Evolutionary conservation across 2,113 vertebrate genomes (phyloP).

Genomic region (Poeciliopsis prolifica): DNA sequence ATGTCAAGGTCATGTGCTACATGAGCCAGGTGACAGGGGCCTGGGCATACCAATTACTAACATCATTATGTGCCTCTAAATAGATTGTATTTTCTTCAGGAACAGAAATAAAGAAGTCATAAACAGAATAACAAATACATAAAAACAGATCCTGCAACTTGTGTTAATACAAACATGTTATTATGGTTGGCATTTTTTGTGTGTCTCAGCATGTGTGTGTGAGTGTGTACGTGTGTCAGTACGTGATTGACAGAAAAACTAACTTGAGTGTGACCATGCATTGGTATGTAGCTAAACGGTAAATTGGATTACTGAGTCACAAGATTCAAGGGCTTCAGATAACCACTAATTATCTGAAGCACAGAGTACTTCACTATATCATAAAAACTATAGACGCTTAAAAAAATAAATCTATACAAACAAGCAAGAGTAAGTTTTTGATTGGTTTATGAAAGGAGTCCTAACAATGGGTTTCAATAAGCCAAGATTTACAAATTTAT

Average conservation of each 20-base stretch:
- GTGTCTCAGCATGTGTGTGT: neutral
- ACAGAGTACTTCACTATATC: neutral
- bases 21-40: neutral
- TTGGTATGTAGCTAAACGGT: constrained; percentile 62
- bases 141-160: constrained; percentile 8
- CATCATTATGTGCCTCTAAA: neutral
- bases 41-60: neutral
- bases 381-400: neutral
- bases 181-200: constrained; percentile 8
- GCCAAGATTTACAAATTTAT: neutral
- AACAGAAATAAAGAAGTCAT: neutral
- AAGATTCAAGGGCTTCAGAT: constrained; percentile 54
- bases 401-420: neutral
- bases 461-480: no score
- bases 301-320: constrained; percentile 78
- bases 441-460: neutral
- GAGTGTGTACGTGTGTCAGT: constrained; percentile 4
- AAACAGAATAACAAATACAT: neutral
- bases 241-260: constrained; percentile 36
- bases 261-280: constrained; percentile 44
- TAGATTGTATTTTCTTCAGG: neutral
- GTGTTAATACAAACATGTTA: constrained; percentile 5
- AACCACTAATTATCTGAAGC: neutral
- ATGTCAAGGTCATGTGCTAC: neutral
- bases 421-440: neutral